These are phyloP conservation scores for Lophura nycthemera DNA, from an alignment of 2,113 vertebrate species.

Conservation along the genomic window DNA sequence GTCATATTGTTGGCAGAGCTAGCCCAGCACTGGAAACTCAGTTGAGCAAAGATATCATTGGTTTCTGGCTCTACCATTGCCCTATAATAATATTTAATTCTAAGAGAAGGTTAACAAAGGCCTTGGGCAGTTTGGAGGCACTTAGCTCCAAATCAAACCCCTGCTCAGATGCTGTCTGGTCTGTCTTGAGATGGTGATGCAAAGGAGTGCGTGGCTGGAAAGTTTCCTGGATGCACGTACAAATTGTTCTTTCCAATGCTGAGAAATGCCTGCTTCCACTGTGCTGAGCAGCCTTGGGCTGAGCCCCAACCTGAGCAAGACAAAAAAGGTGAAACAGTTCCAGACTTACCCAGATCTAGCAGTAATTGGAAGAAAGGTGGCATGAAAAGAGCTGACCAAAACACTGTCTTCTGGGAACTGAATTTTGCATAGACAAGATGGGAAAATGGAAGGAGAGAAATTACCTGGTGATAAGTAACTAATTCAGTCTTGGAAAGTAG, in stretches of 20 bases:
- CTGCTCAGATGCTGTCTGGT: neutral
- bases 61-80: neutral
- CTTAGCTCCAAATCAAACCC: neutral
- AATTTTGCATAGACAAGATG: neutral
- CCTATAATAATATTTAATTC: neutral
- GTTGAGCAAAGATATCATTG: neutral
- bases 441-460: neutral
- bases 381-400: neutral
- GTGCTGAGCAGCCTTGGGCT: neutral
- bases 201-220: neutral
- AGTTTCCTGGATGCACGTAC: neutral
- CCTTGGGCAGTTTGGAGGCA: neutral
- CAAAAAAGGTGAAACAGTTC: neutral
- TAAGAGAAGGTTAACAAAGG: neutral
- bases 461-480: neutral
- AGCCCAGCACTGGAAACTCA: conserved; percentile 5
- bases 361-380: neutral
- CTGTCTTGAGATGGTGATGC: neutral
- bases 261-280: neutral
- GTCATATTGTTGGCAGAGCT: conserved; percentile 27
- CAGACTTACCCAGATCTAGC: neutral
- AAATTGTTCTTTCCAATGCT: neutral
- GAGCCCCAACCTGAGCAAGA: neutral
- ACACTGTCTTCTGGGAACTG: neutral
- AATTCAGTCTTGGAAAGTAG: neutral